Evolutionary conservation across 2,113 vertebrate species (phyloP).

Genomic region (Pelusios castaneus): DNA sequence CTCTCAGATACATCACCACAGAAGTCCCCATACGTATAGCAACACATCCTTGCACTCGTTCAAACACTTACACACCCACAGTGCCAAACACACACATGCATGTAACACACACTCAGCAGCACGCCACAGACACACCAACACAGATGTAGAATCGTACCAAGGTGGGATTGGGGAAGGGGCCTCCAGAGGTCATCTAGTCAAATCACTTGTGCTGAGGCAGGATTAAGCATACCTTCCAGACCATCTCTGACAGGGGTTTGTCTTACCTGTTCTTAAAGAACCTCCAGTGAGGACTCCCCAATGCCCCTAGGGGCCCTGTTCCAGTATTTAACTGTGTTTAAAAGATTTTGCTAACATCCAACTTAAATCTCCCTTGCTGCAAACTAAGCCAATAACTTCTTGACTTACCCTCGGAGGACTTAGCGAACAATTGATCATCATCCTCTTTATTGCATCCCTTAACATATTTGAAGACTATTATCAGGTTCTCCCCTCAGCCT

Average conservation of each 20-base stretch:
- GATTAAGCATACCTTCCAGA: not conserved
- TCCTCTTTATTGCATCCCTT: not conserved
- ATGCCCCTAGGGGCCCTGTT: not conserved
- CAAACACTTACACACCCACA: not conserved
- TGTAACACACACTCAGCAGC: not conserved
- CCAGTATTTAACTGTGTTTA: not conserved
- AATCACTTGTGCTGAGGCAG: not conserved
- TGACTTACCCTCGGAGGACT: not conserved
- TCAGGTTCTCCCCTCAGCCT: not conserved
- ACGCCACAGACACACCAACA: not conserved
- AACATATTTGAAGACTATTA: not conserved
- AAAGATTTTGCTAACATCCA: not conserved
- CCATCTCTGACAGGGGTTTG: not conserved
- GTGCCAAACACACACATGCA: not conserved
- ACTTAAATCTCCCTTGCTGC: not conserved
- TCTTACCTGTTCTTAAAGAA: not conserved
- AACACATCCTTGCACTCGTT: not conserved
- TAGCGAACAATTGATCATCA: not conserved
- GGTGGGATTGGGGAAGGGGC: not conserved
- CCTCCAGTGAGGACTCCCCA: not conserved
- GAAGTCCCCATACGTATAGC: not conserved
- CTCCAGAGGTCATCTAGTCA: not conserved
- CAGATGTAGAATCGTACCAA: not conserved
- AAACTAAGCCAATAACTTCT: not conserved
- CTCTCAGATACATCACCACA: not conserved